Evolutionary conservation across 92 coral and sea anemone genomes (phyloP).

Genomic region (Blastomussa wellsi): DNA sequence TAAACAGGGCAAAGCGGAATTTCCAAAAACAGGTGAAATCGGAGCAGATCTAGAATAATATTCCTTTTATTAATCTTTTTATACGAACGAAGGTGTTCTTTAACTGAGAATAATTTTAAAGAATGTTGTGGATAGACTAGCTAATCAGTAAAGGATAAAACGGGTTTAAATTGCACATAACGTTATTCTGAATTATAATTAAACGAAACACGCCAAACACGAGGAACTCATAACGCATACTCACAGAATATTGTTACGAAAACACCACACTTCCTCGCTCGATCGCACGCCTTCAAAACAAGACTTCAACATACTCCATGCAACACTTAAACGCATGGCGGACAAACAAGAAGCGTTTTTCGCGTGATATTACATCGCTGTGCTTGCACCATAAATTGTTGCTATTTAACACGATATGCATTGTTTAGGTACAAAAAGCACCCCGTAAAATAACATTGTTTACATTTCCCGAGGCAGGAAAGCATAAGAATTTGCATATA

Average conservation of each 20-base stretch:
- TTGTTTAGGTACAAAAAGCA: background rate
- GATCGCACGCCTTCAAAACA: background rate
- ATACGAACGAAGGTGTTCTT: background rate
- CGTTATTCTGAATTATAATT: background rate
- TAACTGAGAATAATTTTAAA: background rate
- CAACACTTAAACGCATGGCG: background rate
- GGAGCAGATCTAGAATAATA: background rate
- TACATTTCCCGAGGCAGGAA: background rate
- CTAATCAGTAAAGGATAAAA: background rate
- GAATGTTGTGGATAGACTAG: background rate
- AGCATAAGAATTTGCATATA: background rate
- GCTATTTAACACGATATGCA: background rate
- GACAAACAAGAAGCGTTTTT: background rate
- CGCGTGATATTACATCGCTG: background rate
- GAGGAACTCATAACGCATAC: constrained; percentile 3
- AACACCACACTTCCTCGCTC: constrained; percentile 27
- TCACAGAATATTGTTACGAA: constrained; percentile 40
- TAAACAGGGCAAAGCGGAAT: background rate
- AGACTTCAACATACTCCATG: background rate
- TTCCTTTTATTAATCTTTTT: background rate
- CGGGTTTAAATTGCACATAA: background rate
- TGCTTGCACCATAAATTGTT: background rate
- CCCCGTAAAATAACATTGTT: background rate
- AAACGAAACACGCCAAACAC: background rate
- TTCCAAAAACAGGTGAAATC: background rate